phyloP scores from a whole-genome alignment of 2,797 vertebrate genomes.

The Amblyraja radiata region DNA sequence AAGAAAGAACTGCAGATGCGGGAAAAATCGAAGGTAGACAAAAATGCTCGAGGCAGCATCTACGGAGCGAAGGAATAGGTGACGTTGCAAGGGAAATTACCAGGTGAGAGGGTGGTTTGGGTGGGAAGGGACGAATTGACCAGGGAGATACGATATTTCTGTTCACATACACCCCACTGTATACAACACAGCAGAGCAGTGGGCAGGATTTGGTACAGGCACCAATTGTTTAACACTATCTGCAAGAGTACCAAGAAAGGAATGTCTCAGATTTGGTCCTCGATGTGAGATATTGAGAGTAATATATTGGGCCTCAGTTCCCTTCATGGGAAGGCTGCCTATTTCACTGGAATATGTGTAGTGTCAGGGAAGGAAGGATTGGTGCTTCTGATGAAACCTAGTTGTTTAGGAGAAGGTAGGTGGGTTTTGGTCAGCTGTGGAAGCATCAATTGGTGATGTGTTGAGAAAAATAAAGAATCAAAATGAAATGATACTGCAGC shows the following conservation, averaged over 20 bases:
- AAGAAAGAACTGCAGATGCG: too few relatives aligned
- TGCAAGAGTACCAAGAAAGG: neutral
- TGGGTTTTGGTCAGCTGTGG: neutral
- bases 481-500: neutral
- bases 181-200: neutral
- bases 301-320: neutral
- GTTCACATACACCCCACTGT: neutral
- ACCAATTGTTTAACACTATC: neutral
- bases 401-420: neutral
- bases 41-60: too few relatives aligned
- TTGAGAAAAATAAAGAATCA: neutral
- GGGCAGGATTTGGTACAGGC: neutral
- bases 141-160: neutral
- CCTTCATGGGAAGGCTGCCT: neutral
- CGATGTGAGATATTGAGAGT: neutral
- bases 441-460: neutral
- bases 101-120: too few relatives aligned
- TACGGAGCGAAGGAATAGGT: too few relatives aligned
- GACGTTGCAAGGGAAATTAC: too few relatives aligned
- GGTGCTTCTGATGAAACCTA: neutral
- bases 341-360: neutral
- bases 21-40: too few relatives aligned
- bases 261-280: neutral
- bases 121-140: too few relatives aligned
- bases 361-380: too few relatives aligned